Base-by-base conservation (phyloP, 2,888 invertebrate genomes). In the Cylindroiulus punctatus region DNA sequence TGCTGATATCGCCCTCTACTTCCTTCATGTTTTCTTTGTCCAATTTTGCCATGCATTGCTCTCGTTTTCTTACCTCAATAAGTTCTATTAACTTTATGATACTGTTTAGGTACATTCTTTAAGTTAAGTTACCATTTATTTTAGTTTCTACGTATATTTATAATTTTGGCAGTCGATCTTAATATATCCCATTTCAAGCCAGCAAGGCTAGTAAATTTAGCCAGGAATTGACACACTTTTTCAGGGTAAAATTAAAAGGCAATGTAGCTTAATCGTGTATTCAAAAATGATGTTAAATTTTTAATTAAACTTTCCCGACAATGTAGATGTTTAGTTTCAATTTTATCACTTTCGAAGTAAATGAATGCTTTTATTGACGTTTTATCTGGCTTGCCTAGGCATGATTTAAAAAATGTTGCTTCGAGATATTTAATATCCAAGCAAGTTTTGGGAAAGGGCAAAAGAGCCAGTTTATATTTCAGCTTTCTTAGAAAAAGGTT, bases 11-110 rank as follows among this genome's bases (percentile, higher is more conserved):
- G 4, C 81, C 81, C 81, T 14, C 12, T 14, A 47, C 81, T 81
- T 81, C 32, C 81, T 81, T 32, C 32, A 26, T 81, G 81, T 81
- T 81, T 81, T 81, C 47, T 47, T 47, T 47, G 47, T 47, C 47
- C 47, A 1, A 12, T 47, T 47, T 47, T 36, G 47, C 36, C 47
- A 47, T 17, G 7, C 42, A 17, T 47, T 47, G 47, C 47, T 47
- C 47, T 47, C 17, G 47, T 47, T 47, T 47, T 47, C 47, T 47
- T 47, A 47, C 17, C 47, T 47, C 47, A 47, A 47, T 47, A 47
- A 47, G 47, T 47, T 47, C 12, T 12, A 17, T 47, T 47, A 47
- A 47, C 47, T 47, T 47, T 17, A 47, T 17, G 47, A 47, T 47
- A 17, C 12, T 47, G 47, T 47, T 47, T 47, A 47, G 47, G 47